These are phyloP conservation scores for Cricetomys ansorgei DNA, from an alignment of 2,113 vertebrate genomes.

Conservation along the genomic window DNA sequence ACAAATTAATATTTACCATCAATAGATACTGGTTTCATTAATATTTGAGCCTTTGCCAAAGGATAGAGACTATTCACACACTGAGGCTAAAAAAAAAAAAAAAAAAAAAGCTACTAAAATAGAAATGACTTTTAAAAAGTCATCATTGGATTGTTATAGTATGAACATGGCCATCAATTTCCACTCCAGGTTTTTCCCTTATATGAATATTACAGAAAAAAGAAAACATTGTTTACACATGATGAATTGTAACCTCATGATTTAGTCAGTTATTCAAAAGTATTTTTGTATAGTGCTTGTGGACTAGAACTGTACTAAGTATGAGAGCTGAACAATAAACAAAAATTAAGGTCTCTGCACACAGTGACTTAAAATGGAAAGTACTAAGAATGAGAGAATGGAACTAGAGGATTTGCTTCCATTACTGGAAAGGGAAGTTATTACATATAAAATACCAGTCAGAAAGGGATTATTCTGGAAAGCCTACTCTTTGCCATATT, in stretches of 20 bases:
- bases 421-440: not conserved
- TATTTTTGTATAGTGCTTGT: not conserved
- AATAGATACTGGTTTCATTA: not conserved
- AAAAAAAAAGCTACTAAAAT: not conserved
- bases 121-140: not conserved
- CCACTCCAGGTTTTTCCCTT: not conserved
- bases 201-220: not conserved
- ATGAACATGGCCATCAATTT: not conserved
- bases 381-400: not conserved
- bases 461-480: not conserved
- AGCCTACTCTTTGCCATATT: not conserved
- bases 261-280: not conserved
- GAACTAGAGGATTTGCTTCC: not conserved
- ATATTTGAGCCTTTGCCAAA: not conserved
- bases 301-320: not conserved
- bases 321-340: not conserved
- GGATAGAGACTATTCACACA: not conserved
- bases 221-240: not conserved
- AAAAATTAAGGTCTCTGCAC: not conserved
- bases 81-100: not conserved
- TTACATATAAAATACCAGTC: not conserved
- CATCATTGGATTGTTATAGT: not conserved
- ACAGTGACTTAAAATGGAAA: not conserved
- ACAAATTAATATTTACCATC: conserved; percentile 4
- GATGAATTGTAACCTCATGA: not conserved